Evolutionary conservation across 2,797 vertebrate genomes (phyloP), one percentile per base, ranked within the genome.

Genomic region (Myotis findleyi): DNA sequence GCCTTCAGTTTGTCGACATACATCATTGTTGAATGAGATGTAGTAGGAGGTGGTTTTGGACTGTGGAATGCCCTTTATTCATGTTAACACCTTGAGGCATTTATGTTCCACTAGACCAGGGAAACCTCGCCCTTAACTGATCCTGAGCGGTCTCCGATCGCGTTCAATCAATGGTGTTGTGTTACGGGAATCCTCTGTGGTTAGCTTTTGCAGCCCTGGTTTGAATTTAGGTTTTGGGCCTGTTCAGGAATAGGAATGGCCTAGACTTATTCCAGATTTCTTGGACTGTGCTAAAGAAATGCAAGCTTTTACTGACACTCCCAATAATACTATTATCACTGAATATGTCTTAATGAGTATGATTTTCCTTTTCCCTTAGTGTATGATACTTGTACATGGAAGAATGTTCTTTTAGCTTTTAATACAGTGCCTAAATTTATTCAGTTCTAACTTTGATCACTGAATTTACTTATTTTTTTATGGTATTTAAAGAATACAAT

Each of bases 351-450:
- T 89, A 64, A 69, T 94, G 79, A 75, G 20, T 62, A n/a, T 33
- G 64, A 68, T 80, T 76, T 51, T 75, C 55, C 72, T 80, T 86
- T 44, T 13, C 57, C 41, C 10, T 66, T 90, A 88, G 30, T 68
- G 0, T 86, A 2, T 84, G 49, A 41, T 73, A 10, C 47, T 76
- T 71, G 10, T 41, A 20, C 27, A 11, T 75, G 25, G 80, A 92
- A 82, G 30, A 71, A 76, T 95, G 47, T 51, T 95, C 64, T 84
- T 81, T 87, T 83, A 81, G 30, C 79, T 86, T 93, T 79, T 72
- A 23, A 82, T 64, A 41, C 4, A 41, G 20, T 75, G 18, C 53
- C 73, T 89, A 53, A 44, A 66, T 87, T 80, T 72, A 73, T 90
- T 97, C 69, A 59, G 16, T 84, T 80, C 68, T 53, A 41, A 49